Evolutionary conservation across 2,797 vertebrate species (phyloP), one percentile per base, ranked within the genome.

Genomic region (Leptoclinus maculatus): DNA sequence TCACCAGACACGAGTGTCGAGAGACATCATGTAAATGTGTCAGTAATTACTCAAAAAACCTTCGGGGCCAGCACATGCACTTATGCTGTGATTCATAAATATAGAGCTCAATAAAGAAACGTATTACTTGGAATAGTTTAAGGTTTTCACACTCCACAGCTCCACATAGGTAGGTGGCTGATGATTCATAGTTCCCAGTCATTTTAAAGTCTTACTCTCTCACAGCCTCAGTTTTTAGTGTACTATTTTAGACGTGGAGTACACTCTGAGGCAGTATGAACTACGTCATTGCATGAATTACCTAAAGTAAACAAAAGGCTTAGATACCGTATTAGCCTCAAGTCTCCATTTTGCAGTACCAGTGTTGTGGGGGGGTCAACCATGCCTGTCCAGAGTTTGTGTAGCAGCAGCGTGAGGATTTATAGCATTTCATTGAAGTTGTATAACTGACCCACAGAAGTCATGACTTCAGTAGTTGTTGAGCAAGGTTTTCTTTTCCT

Each of bases 401-500:
- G 47, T n/a, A 25, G 66, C 63, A 57, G 25, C 6, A 69, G 23
- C 1, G 13, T 38, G 60, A 63, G 77, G 73, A 66, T 77, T 68
- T 57, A 45, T 58, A 57, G 68, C 71, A 17, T 63, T 29, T 62
- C 66, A 72, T 62, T 68, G 25, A 69, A 65, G 76, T 51, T 73
- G 68, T 71, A 34, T 56, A 65, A 64, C 72, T 69, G 49, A 84
- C 43, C 78, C 54, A 27, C 49, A 75, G 47, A 77, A 75, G 67
- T 78, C 67, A 41, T 34, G 53, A 76, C 80, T 84, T 10, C 12
- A 85, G 71, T 51, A 76, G 71, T 58, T 75, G 66, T 81, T 66
- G n/a, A 67, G 64, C 65, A 65, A 76, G 70, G 51, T 68, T 74
- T 81, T 72, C 71, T 45, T 54, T 78, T 66, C 32, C 76, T 82